phyloP scores from a whole-genome alignment of 2,113 vertebrate species.

The Brevimyrus niger region DNA sequence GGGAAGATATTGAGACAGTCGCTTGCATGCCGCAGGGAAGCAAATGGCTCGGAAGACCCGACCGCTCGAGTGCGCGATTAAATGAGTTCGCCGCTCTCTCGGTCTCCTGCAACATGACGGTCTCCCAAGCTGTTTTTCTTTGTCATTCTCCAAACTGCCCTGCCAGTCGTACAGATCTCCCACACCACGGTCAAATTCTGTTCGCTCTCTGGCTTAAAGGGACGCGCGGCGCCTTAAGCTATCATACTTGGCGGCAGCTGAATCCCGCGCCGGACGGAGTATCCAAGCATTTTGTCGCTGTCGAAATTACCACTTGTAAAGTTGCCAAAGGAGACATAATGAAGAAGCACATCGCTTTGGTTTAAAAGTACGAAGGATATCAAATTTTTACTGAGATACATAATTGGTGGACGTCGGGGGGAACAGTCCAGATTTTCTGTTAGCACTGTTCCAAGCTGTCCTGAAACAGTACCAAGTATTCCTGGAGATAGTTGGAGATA shows the following conservation, averaged over 20 bases:
- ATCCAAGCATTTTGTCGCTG: neutral
- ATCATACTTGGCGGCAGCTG: conserved; percentile 31
- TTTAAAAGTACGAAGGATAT: neutral
- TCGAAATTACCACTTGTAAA: neutral
- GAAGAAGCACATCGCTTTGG: neutral
- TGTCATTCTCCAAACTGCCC: conserved; percentile 27
- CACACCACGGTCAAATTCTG: conserved; percentile 22
- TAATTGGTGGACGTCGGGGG: neutral
- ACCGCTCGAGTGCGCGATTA: conserved; percentile 44
- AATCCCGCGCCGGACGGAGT: conserved; percentile 7
- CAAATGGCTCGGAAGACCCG: conserved; percentile 48
- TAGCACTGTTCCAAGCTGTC: neutral
- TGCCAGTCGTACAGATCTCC: conserved; percentile 24
- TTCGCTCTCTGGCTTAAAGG: neutral
- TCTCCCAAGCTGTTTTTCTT: conserved; percentile 24
- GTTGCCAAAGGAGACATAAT: conserved; percentile 3
- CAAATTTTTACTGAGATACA: neutral
- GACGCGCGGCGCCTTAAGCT: conserved; percentile 34
- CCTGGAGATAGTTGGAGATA: neutral
- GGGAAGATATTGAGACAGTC: conserved; percentile 63
- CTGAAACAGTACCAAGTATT: neutral
- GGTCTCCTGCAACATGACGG: conserved; percentile 16
- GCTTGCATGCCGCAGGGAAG: conserved; percentile 53
- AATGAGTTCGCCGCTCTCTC: conserved; percentile 40
- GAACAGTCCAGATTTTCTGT: neutral